Conservation (phyloP, 2,888 invertebrate species). For the Lithosia quadra region DNA sequence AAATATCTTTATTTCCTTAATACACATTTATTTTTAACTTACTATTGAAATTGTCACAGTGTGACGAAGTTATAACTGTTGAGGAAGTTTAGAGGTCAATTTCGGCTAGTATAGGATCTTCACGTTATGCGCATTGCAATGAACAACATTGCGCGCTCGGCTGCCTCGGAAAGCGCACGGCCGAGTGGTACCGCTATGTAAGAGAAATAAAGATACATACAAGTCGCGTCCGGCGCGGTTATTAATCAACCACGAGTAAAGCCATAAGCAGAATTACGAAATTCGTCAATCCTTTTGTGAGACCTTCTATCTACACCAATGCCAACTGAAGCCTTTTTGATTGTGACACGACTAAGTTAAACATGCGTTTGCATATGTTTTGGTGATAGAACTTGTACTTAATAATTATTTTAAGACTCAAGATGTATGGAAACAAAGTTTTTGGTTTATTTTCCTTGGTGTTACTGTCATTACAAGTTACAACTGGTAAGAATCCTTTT, state of each 20-base stretch:
- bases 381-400: slow-evolving; percentile 65
- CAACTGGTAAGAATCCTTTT: slow-evolving; percentile 65
- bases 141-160: slow-evolving; percentile 77
- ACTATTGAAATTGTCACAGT: background rate
- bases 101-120: slow-evolving; percentile 51
- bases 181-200: slow-evolving; percentile 62
- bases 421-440: slow-evolving; percentile 67
- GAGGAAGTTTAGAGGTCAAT: slow-evolving; percentile 64
- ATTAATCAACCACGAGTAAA: slow-evolving; percentile 60
- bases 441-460: slow-evolving; percentile 60
- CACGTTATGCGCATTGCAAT: slow-evolving; percentile 52
- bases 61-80: slow-evolving; percentile 30
- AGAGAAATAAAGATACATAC: slow-evolving; percentile 48
- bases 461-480: slow-evolving; percentile 65
- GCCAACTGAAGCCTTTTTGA: slow-evolving; percentile 68
- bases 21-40: background rate
- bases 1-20: background rate
- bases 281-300: slow-evolving; percentile 71
- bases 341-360: slow-evolving; percentile 66
- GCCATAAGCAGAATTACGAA: slow-evolving; percentile 67
- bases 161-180: slow-evolving; percentile 77
- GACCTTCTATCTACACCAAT: slow-evolving; percentile 73
- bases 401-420: slow-evolving; percentile 53
- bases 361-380: slow-evolving; percentile 67
- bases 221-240: slow-evolving; percentile 56